These are phyloP conservation scores for Halcyon senegalensis DNA, from an alignment of 2,113 vertebrate genomes.

Conservation along the genomic window DNA sequence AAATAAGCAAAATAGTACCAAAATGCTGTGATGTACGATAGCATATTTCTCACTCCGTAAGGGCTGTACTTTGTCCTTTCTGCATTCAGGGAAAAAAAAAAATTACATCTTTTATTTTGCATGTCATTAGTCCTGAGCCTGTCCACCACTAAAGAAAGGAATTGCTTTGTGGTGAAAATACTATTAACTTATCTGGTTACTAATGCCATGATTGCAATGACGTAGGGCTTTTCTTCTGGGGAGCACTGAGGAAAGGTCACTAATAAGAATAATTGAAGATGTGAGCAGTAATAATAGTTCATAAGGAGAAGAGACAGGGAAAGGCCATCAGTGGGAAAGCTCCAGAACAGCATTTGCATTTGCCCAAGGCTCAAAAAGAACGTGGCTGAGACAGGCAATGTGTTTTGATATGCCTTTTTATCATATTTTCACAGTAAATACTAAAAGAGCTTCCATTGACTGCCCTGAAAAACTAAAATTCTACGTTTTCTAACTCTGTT, in stretches of 20 bases:
- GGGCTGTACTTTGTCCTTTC: background rate
- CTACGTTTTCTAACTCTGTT: background rate
- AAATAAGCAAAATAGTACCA: background rate
- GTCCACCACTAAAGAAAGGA: background rate
- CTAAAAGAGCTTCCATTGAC: background rate
- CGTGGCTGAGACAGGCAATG: background rate
- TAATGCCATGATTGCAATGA: background rate
- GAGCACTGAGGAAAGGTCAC: conserved; percentile 17
- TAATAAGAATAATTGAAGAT: conserved; percentile 21
- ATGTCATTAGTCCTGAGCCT: background rate
- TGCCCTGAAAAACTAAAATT: background rate
- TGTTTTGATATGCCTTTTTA: background rate
- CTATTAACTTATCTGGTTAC: background rate
- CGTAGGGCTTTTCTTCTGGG: background rate
- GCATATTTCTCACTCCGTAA: background rate
- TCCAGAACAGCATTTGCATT: background rate
- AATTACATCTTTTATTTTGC: background rate
- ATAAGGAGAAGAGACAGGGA: background rate
- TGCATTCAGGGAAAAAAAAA: background rate
- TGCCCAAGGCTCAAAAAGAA: background rate
- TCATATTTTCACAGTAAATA: background rate
- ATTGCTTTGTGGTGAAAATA: conserved; percentile 6
- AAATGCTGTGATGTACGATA: background rate
- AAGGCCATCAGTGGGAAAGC: background rate
- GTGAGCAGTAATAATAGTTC: background rate